Base-by-base conservation (phyloP, 2,888 invertebrate genomes). In the Tipula helvola region DNA sequence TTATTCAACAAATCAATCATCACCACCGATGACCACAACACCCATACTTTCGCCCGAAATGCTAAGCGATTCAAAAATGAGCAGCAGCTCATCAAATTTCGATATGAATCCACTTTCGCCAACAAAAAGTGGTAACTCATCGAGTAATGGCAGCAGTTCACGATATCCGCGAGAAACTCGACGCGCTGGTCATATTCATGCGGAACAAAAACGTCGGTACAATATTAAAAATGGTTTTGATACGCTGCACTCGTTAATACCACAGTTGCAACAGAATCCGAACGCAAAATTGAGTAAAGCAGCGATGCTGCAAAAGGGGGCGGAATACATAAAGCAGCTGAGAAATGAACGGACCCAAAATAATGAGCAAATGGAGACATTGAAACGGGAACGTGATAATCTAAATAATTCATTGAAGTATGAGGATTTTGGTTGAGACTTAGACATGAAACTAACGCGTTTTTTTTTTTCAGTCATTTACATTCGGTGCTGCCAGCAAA, bases 141-240 rank as follows among this genome's bases (percentile, higher is more conserved):
- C 90, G 4, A 52, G 52, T 28, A 87, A 16, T 2, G 36, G 52
- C n/a, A n/a, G 5, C 8, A 86, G 52, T 57, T 36, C 90, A 2
- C 90, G 90, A 92, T 94, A 88, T 92, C 93, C 88, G 90, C 92
- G 89, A 91, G 94, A 88, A 90, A 93, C 88, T 95, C 93, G 96
- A 84, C 94, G 98, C 87, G 96, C 96, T 88, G 97, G 97, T 13
- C 98, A 98, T 91, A 96, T 97, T 89, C 97, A 97, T 91, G 98
- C 99, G 0, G 99, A 99, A 90, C 98, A 98, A 92, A 99, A 98
- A 91, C 93, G 99, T 47, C 93, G 98, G 87, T 98, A 96, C 91
- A 98, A 98, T 91, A 98, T 99, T 89, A 98, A 98, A 92, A 97
- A 96, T 91, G 98, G 98, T 57, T 99, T 99, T 92, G 98, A 99